Conservation (phyloP, 2,888 invertebrate species). For the Drosophila lutescens region DNA sequence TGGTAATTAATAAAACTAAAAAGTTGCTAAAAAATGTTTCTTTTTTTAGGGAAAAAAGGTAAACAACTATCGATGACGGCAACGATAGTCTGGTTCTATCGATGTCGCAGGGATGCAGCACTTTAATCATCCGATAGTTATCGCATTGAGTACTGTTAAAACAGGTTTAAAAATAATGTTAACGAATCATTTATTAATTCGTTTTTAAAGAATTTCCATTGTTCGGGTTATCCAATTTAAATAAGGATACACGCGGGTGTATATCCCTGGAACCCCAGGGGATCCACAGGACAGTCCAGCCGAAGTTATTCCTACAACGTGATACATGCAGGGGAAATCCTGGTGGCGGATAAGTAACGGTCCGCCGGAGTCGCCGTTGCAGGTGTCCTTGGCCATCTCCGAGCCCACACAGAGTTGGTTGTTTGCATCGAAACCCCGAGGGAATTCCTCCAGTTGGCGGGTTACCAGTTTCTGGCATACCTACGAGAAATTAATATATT, state of each 20-base stretch:
- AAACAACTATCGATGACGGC: constrained; percentile 46
- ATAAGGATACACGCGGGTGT: constrained; percentile 71
- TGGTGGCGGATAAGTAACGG: constrained; percentile 66
- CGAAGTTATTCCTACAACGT: constrained; percentile 75
- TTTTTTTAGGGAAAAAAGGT: constrained; percentile 43
- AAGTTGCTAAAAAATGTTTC: constrained; percentile 9
- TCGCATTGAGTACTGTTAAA: too few relatives aligned
- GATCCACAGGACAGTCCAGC: constrained; percentile 69
- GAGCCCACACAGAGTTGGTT: constrained; percentile 79
- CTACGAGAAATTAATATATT: constrained; percentile 13
- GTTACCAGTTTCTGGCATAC: constrained; percentile 51
- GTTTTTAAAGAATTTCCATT: constrained; percentile 27
- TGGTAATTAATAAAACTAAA: too few relatives aligned
- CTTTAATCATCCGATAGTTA: not conserved
- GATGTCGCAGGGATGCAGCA: constrained; percentile 10
- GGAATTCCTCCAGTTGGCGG: constrained; percentile 52
- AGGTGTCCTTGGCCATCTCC: constrained; percentile 65
- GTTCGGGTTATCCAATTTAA: constrained; percentile 68
- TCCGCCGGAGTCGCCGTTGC: constrained; percentile 79
- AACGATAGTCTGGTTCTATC: not conserved
- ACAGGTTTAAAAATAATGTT: too few relatives aligned
- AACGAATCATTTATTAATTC: too few relatives aligned
- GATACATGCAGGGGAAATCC: constrained; percentile 76
- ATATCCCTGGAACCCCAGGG: constrained; percentile 74
- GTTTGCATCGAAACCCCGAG: constrained; percentile 59